Evolutionary conservation across 2,888 invertebrate species (phyloP).

Genomic region (Petrophora chlorosata): DNA sequence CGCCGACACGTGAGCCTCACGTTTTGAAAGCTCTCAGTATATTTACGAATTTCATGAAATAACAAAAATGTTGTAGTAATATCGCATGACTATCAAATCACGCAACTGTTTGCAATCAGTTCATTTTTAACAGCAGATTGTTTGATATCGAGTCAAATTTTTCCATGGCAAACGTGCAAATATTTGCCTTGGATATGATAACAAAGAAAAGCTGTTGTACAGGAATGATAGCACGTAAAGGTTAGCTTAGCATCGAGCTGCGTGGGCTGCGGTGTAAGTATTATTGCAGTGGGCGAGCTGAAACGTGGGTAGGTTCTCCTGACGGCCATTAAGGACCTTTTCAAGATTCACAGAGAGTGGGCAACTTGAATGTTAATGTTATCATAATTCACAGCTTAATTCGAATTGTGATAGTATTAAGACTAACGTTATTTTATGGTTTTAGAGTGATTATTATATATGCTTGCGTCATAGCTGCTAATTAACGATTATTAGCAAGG

Average conservation of each 20-base stretch:
- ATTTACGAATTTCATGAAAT: conserved; percentile 14
- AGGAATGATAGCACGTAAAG: conserved; percentile 19
- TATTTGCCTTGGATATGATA: conserved; percentile 11
- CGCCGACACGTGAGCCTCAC: conserved; percentile 19
- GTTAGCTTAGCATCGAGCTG: conserved; percentile 18
- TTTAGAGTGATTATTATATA: no score
- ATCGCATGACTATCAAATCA: conserved; percentile 6
- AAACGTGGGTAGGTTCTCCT: conserved; percentile 24
- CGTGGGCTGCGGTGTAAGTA: conserved; percentile 29
- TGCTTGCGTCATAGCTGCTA: no score
- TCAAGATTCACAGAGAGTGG: conserved; percentile 9
- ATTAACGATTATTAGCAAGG: no score
- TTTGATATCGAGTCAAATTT: conserved; percentile 13
- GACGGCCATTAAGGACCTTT: conserved; percentile 4
- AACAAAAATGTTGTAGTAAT: conserved; percentile 7
- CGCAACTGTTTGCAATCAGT: conserved; percentile 29
- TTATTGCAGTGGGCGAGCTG: conserved; percentile 20
- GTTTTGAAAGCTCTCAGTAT: conserved; percentile 17
- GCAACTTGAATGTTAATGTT: conserved; percentile 8
- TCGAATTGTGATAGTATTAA: no score
- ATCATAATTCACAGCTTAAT: no score
- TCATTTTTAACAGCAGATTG: conserved; percentile 29
- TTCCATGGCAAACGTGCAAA: conserved; percentile 10
- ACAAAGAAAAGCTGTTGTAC: conserved; percentile 8
- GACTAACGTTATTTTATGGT: no score